Base-by-base conservation (phyloP, 1,140 invertebrate genomes). In the Aphelenchoides besseyi region DNA sequence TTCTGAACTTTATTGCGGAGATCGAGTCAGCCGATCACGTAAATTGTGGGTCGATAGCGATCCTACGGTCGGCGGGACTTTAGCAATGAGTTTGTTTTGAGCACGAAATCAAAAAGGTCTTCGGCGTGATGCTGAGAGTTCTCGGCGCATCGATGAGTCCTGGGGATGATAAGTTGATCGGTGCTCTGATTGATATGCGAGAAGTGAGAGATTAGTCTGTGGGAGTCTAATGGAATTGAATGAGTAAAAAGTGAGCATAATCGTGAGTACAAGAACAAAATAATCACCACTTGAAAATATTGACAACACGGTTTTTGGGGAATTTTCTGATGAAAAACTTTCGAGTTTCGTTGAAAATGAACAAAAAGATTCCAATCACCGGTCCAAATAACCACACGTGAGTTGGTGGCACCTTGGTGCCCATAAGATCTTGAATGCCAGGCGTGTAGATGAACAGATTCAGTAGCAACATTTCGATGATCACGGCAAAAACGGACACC, bases 391-490 rank as follows among this genome's bases (percentile, higher is more conserved):
- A 36, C 73, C 73, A 74, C 0, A 76, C 68, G 41, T 76, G 74
- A 9, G 41, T 32, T 2, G 73, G 73, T 23, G 73, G 73, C 12
- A 48, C 28, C 18, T 54, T 5, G 1, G 54, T 55, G 2, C 52
- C 74, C 36, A 74, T 71, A 16, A 74, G 18, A 32, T 72, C 71
- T 48, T 64, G 74, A 9, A 76, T 55, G 28, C 26, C 28, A 12
- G 73, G 73, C 26, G 55, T 55, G 41, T 76, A 74, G 26, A 78
- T 57, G 33, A 79, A 80, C 29, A 80, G 33, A 63, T 79, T 75
- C 41, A 79, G 70, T 0, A 79, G 67, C 2, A 78, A 68, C n/a
- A 79, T 66, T 69, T 79, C 78, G 57, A 79, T 80, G 3, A 80
- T 62, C n/a, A 79, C 73, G 18, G 78, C 78, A 64, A 79, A 78